Evolutionary conservation across 1,140 invertebrate genomes (phyloP).

Genomic region (Drosophila oshimai): DNA sequence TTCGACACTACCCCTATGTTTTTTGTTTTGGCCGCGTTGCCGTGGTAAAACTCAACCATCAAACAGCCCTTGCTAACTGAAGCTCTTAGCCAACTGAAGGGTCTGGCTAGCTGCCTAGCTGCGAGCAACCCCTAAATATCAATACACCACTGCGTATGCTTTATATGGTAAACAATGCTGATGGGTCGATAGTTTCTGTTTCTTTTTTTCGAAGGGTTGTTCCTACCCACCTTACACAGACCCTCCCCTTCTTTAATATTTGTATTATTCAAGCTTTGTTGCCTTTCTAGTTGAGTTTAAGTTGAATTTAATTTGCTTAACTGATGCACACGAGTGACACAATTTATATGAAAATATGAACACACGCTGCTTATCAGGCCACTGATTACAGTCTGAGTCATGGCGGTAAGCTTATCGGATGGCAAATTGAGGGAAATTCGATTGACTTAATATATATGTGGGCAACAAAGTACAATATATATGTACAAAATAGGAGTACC

Average conservation of each 20-base stretch:
- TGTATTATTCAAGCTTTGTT: constrained; percentile 36
- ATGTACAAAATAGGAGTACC: not conserved
- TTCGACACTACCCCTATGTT: constrained; percentile 11
- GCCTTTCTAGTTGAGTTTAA: constrained; percentile 15
- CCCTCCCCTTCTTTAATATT: constrained; percentile 16
- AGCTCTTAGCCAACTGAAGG: constrained; percentile 47
- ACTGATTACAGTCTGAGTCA: constrained; percentile 22
- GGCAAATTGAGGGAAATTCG: constrained; percentile 20
- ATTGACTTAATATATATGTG: not conserved
- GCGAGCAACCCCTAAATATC: constrained; percentile 52
- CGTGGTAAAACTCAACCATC: constrained; percentile 35
- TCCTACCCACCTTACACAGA: constrained; percentile 7
- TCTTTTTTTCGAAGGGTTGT: constrained; percentile 8
- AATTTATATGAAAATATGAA: too few species aligned
- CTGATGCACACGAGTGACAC: constrained; percentile 41
- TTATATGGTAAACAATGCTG: constrained; percentile 45
- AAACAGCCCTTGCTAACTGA: constrained; percentile 32
- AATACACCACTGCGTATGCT: constrained; percentile 62
- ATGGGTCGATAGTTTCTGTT: constrained; percentile 61
- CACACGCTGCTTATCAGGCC: constrained; percentile 3
- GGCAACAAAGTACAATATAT: not conserved
- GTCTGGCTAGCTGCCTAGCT: not conserved
- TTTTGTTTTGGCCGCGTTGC: constrained; percentile 47
- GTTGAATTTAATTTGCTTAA: constrained; percentile 53
- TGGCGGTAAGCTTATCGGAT: constrained; percentile 7